A percentile compares a stretch with the other conserved stretches of the same genome.
Conservation (phyloP, 1,140 invertebrate genomes). For the Mercenaria mercenaria region DNA sequence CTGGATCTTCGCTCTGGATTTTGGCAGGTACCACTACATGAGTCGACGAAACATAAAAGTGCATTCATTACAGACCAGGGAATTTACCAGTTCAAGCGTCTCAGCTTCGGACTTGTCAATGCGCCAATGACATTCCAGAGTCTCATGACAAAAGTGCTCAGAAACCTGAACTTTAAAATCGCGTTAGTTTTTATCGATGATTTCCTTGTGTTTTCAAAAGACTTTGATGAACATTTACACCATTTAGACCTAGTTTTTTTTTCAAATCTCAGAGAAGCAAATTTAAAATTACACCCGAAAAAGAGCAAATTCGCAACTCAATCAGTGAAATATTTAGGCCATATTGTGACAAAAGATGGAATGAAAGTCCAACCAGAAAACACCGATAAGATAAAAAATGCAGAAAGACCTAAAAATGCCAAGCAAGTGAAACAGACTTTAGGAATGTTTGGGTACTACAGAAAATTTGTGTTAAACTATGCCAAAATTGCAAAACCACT, state of each 20-base stretch:
- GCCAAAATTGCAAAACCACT: not conserved
- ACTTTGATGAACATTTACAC: conserved; percentile 85
- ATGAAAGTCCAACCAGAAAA: not conserved
- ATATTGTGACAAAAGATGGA: conserved; percentile 7
- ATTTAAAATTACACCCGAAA: conserved; percentile 84
- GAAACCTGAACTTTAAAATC: conserved; percentile 63
- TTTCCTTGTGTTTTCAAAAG: conserved; percentile 72
- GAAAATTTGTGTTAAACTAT: not conserved
- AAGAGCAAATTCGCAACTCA: conserved; percentile 68
- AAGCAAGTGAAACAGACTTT: not conserved
- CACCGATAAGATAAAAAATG: not conserved
- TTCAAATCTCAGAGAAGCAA: not conserved
- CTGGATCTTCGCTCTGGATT: conserved; percentile 63
- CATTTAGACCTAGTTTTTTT: conserved; percentile 75
- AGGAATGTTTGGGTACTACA: not conserved
- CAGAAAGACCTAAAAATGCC: not conserved
- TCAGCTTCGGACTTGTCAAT: conserved; percentile 66
- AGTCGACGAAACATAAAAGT: conserved; percentile 54
- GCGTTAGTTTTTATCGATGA: conserved; percentile 67
- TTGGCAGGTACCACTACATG: conserved; percentile 63
- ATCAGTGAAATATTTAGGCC: conserved; percentile 1
- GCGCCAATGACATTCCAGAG: conserved; percentile 51
- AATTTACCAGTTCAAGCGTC: conserved; percentile 14
- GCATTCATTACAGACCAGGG: conserved; percentile 35
- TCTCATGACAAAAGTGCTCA: conserved; percentile 73